These are phyloP conservation scores for Drosophila malerkotliana DNA, from an alignment of 1,140 invertebrate species.

Conservation along the genomic window DNA sequence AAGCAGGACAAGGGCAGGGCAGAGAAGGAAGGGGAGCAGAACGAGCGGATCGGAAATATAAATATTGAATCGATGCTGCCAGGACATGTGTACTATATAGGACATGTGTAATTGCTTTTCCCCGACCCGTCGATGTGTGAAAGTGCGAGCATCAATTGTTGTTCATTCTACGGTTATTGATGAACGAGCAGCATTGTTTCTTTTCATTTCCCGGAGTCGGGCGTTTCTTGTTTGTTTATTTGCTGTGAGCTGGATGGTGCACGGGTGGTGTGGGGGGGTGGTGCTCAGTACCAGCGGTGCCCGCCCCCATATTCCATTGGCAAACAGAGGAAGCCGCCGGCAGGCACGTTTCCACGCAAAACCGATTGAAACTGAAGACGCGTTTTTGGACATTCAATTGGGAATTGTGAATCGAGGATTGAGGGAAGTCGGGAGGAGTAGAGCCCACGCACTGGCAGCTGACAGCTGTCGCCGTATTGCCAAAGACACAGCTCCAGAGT, in stretches of 20 bases:
- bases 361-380: constrained; percentile 68
- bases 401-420: constrained; percentile 24
- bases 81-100: constrained; percentile 34
- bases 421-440: constrained; percentile 14
- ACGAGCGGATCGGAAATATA: constrained; percentile 38
- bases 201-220: constrained; percentile 11
- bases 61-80: constrained; percentile 47
- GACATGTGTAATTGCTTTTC: constrained; percentile 78
- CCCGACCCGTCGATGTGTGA: constrained; percentile 40
- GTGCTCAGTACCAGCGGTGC: constrained; percentile 1
- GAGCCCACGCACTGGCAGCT: constrained; percentile 47
- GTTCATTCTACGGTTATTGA: constrained; percentile 24
- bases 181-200: constrained; percentile 23
- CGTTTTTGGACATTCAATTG: constrained; percentile 64
- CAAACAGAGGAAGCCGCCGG: constrained; percentile 62
- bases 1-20: constrained; percentile 2
- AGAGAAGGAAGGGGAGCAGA: constrained; percentile 7
- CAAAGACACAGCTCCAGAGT: constrained; percentile 12
- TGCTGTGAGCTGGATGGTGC: neutral
- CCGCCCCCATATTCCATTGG: constrained; percentile 53
- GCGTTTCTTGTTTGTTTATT: constrained; percentile 30
- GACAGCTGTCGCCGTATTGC: constrained; percentile 74
- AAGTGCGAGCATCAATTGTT: constrained; percentile 35
- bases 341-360: constrained; percentile 54
- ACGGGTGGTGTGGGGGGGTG: neutral